These are phyloP conservation scores for Pseudomyrmex flavicornis DNA, from an alignment of 1,140 invertebrate genomes.

Conservation along the genomic window DNA sequence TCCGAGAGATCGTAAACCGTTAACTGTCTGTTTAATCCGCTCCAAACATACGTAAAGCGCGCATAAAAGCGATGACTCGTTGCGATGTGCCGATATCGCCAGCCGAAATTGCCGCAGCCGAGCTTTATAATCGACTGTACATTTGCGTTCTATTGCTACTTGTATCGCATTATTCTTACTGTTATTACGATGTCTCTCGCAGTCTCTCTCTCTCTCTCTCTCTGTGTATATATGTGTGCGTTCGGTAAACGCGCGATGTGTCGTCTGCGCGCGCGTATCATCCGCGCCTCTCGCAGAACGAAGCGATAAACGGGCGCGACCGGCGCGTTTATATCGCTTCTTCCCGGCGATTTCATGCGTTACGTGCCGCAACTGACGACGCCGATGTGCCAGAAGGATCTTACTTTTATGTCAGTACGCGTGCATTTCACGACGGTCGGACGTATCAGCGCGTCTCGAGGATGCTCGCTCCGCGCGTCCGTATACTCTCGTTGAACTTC, in stretches of 20 bases:
- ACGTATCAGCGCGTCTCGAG: conserved; percentile 66
- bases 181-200: conserved; percentile 22
- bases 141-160: not conserved
- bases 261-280: conserved; percentile 15
- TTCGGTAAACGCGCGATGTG: not conserved
- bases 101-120: not conserved
- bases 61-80: conserved; percentile 12
- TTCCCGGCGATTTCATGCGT: conserved; percentile 71
- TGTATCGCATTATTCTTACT: conserved; percentile 41
- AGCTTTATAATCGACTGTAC: conserved; percentile 64
- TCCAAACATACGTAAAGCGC: conserved; percentile 31
- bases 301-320: conserved; percentile 68
- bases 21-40: conserved; percentile 54
- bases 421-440: conserved; percentile 63
- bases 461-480: conserved; percentile 26
- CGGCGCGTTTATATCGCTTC: conserved; percentile 68
- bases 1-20: conserved; percentile 50
- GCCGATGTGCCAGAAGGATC: conserved; percentile 47
- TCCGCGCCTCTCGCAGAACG: conserved; percentile 47
- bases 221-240: not conserved
- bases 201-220: not conserved
- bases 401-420: conserved; percentile 71
- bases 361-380: conserved; percentile 61
- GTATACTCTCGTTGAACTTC: not conserved
- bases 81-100: not conserved